phyloP scores from a whole-genome alignment of 1,140 invertebrate species.

The Leptonema lineaticorne region DNA sequence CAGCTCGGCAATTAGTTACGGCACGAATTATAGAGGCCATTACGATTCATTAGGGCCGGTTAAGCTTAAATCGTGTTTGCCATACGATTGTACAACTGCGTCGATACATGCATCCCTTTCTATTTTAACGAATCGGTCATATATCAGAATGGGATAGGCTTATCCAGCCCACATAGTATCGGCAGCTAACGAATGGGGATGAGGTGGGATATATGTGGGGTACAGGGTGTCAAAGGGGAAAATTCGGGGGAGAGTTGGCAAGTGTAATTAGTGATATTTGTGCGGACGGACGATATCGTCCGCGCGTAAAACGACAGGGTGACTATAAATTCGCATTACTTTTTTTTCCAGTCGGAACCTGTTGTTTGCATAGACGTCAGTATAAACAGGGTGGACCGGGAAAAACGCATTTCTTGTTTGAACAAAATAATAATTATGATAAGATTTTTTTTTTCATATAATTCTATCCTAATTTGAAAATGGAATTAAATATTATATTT shows the following conservation, averaged over 20 bases:
- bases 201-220: background rate
- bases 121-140: background rate
- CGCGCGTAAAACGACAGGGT: constrained; percentile 1
- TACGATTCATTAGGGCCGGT: constrained; percentile 61
- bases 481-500: too few relatives aligned
- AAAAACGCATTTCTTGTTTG: too few relatives aligned
- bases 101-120: background rate
- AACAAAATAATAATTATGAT: too few relatives aligned
- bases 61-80: constrained; percentile 46
- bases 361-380: too few relatives aligned
- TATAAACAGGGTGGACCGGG: too few relatives aligned
- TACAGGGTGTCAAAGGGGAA: background rate
- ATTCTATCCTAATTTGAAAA: too few relatives aligned
- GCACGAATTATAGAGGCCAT: constrained; percentile 59
- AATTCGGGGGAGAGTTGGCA: constrained; percentile 19
- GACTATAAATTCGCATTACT: constrained; percentile 10
- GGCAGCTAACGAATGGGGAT: background rate
- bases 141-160: background rate
- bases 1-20: constrained; percentile 56
- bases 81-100: constrained; percentile 29
- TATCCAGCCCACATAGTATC: background rate
- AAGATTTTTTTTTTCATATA: too few relatives aligned
- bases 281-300: constrained; percentile 40
- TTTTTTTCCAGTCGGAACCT: too few relatives aligned
- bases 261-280: constrained; percentile 43